These are phyloP conservation scores for Gasterosteus aculeatus DNA, from an alignment of 2,113 vertebrate genomes.

Conservation along the genomic window DNA sequence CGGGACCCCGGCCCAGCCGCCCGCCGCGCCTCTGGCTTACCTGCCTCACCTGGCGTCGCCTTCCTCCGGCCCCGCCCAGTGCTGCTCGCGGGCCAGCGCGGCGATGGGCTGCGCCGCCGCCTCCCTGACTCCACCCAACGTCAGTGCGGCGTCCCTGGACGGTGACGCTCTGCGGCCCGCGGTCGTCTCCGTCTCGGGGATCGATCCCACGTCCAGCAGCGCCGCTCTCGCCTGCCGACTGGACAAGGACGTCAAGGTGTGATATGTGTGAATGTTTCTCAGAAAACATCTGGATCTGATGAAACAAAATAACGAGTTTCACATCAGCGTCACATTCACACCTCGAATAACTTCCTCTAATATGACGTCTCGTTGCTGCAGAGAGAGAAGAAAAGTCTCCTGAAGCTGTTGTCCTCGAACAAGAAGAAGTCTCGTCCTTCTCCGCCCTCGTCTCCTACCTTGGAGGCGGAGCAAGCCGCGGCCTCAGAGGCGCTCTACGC, in stretches of 20 bases:
- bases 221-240: constrained; percentile 77
- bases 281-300: background rate
- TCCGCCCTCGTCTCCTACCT: constrained; percentile 92
- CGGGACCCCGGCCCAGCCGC: constrained; percentile 91
- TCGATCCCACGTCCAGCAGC: constrained; percentile 71
- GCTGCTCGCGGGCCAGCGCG: constrained; percentile 73
- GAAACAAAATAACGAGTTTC: too few species aligned
- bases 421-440: constrained; percentile 93
- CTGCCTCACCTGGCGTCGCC: constrained; percentile 81
- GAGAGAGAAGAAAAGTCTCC: constrained; percentile 96
- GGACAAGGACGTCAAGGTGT: constrained; percentile 93
- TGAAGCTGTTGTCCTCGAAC: constrained; percentile 94
- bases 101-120: constrained; percentile 86
- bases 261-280: background rate
- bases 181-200: constrained; percentile 72
- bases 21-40: constrained; percentile 81
- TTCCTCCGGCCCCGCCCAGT: constrained; percentile 72
- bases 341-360: background rate
- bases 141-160: constrained; percentile 85
- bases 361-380: constrained; percentile 59
- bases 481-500: constrained; percentile 85
- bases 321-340: too few species aligned
- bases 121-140: constrained; percentile 84
- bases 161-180: constrained; percentile 81
- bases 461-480: constrained; percentile 87